Conservation (phyloP, 2,888 invertebrate genomes). For the Melinaea marsaeus region DNA sequence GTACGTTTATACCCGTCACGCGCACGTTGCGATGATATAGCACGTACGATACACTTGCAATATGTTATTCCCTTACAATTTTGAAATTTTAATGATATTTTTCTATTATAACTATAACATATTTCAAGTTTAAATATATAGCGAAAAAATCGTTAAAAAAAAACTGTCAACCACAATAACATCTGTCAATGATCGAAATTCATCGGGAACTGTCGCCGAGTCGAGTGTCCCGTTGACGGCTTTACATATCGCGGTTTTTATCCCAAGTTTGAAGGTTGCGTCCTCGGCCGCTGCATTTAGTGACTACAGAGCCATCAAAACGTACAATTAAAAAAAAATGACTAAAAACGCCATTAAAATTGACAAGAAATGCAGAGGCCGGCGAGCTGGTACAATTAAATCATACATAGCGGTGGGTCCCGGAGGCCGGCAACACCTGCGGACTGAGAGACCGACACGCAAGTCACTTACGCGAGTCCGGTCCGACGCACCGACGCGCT, state of each 20-base stretch:
- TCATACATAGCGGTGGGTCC: slow-evolving; percentile 7
- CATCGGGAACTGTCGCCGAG: no score
- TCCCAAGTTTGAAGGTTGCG: not conserved
- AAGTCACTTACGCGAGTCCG: slow-evolving; percentile 21
- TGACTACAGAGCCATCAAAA: not conserved
- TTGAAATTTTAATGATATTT: no score
- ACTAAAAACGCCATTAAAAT: not conserved
- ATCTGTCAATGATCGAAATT: no score
- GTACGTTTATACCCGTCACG: slow-evolving; percentile 3
- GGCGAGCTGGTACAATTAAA: slow-evolving; percentile 12
- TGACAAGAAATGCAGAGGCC: slow-evolving; percentile 13
- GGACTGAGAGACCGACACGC: slow-evolving; percentile 12
- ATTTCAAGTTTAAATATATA: no score
- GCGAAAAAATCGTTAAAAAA: no score
- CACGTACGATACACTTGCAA: no score
- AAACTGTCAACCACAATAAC: not conserved
- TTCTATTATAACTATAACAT: no score
- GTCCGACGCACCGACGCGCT: slow-evolving; percentile 13
- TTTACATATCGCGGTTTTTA: not conserved
- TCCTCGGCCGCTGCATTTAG: slow-evolving; percentile 5
- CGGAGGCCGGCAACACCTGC: slow-evolving; percentile 12
- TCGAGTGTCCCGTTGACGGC: not conserved
- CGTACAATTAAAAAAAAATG: not conserved
- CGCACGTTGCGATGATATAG: slow-evolving; percentile 8
- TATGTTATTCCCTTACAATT: no score